These are phyloP conservation scores for Archilochus colubris DNA, from an alignment of 2,113 vertebrate genomes.

Conservation along the genomic window DNA sequence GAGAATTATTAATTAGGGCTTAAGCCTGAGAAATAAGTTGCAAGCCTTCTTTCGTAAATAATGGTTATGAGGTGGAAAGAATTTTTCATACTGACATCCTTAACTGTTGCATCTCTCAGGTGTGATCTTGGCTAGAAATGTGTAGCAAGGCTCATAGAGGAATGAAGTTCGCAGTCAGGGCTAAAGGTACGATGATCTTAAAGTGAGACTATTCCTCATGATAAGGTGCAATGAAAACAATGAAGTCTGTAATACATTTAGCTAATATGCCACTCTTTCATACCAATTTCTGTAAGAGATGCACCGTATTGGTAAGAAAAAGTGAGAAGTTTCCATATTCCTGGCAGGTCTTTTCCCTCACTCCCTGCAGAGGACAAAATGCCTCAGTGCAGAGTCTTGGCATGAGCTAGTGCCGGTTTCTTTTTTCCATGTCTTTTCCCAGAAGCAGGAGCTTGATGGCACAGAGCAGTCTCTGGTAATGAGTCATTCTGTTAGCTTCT, in stretches of 20 bases:
- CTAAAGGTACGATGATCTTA: not conserved
- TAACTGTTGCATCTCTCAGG: not conserved
- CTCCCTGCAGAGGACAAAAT: not conserved
- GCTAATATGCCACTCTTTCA: not conserved
- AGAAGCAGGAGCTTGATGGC: not conserved
- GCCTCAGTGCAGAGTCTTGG: not conserved
- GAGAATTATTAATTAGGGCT: not conserved
- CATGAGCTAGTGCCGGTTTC: not conserved
- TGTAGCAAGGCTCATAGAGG: not conserved
- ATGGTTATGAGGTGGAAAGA: not conserved
- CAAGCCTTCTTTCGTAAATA: not conserved
- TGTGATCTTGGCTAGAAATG: not conserved
- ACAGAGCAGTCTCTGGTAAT: rapidly evolving
- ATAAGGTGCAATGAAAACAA: not conserved
- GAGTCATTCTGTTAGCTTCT: not conserved
- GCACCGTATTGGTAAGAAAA: not conserved
- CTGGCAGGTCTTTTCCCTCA: not conserved
- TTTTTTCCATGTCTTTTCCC: not conserved
- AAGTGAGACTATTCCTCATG: not conserved
- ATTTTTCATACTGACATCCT: not conserved
- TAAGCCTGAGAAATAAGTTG: not conserved
- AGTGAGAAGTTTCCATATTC: not conserved
- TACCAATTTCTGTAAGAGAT: not conserved
- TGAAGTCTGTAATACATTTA: not conserved
- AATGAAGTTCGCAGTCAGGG: not conserved